phyloP scores from a whole-genome alignment of 1,140 invertebrate genomes.

The Drosophila simulans region DNA sequence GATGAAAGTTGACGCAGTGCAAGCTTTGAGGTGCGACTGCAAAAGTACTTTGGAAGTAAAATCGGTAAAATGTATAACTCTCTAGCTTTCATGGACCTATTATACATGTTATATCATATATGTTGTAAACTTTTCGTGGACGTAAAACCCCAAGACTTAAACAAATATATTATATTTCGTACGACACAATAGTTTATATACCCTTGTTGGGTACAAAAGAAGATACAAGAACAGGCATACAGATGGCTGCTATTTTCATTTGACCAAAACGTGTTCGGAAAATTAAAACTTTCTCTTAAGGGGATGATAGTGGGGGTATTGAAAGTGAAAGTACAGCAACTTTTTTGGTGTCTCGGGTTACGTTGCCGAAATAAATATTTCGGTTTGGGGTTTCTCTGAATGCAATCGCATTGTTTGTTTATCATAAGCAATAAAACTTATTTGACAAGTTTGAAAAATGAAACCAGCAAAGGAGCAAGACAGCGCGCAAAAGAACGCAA shows the following conservation, averaged over 20 bases:
- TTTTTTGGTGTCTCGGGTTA: slow-evolving; percentile 45
- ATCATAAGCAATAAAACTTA: slow-evolving; percentile 80
- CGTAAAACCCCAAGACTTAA: too few species aligned
- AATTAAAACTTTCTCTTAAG: slow-evolving; percentile 66
- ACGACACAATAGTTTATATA: background rate
- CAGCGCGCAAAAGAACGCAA: slow-evolving; percentile 3
- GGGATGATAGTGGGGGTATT: slow-evolving; percentile 18
- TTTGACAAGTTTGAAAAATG: slow-evolving; percentile 72
- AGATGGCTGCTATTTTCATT: slow-evolving; percentile 73
- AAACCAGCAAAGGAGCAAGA: slow-evolving; percentile 45
- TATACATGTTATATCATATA: too few species aligned
- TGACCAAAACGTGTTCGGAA: slow-evolving; percentile 75
- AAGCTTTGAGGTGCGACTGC: background rate
- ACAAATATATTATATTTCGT: too few species aligned
- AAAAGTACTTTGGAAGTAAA: background rate
- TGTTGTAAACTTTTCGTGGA: too few species aligned
- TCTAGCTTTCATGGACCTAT: too few species aligned
- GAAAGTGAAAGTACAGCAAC: slow-evolving; percentile 66
- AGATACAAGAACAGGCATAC: slow-evolving; percentile 25
- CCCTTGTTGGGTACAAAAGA: background rate
- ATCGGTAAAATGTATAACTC: background rate
- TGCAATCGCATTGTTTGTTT: slow-evolving; percentile 63
- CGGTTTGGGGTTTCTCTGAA: slow-evolving; percentile 22
- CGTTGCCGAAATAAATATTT: slow-evolving; percentile 59
- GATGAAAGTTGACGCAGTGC: background rate